Base-by-base conservation (phyloP, 2,888 invertebrate genomes). In the Dione juno region DNA sequence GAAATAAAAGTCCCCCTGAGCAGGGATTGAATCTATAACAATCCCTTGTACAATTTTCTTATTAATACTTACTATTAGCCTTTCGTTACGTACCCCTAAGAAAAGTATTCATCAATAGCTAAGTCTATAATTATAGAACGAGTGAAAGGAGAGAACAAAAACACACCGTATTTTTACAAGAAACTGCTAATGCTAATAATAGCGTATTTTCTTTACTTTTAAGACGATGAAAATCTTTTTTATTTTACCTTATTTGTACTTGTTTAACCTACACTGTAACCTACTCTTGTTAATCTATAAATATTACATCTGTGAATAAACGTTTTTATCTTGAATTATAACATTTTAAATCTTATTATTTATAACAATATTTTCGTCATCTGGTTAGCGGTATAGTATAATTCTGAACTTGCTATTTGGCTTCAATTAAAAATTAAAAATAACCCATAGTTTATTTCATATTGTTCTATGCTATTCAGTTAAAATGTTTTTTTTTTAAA, bases 61-160 rank as follows among this genome's bases (percentile, higher is more conserved):
- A 37, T 37, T n/a, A 35, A 37, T 6, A 54, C 35, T 10, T 37
- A 54, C 8, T 10, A 7, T 54, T 35, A 11, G 9, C 10, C 37
- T 57, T 40, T 7, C 10, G 3, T 37, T 13, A 16, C 37, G 57
- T 37, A 16, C 16, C 57, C 57, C 57, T 57, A 16, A 57, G 28
- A 61, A 16, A 45, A 7, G 14, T 35, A 45, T 37, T 45, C 28
- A 43, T 61, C 45, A n/a, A 28, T 45, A n/a, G 43, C 28, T 37
- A 57, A 16, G 37, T 48, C 48, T 21, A 28, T 67, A 67, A 67
- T 67, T 67, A 67, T 21, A 59, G 50, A 58, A 13, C 58, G 58
- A 48, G n/a, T 43, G 67, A 19, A 67, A 67, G 37, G 19, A 11
- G 59, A 59, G 58, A 66, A 54, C 54, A 66, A 54, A 66, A 54